Evolutionary conservation across 1,140 invertebrate species (phyloP).

Genomic region (Artemia franciscana): DNA sequence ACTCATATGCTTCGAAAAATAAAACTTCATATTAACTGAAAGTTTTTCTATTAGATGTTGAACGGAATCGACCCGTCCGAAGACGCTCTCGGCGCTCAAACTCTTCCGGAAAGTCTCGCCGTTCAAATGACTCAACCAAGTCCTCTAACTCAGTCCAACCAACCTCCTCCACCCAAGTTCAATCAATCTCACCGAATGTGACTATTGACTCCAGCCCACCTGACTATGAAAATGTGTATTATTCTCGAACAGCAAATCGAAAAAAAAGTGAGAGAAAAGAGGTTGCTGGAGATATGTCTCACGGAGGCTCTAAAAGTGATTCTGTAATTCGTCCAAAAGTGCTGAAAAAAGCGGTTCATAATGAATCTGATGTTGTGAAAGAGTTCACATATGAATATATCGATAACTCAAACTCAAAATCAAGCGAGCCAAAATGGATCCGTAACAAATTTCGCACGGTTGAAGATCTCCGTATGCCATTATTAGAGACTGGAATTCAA

Average conservation of each 20-base stretch:
- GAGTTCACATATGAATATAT: constrained; percentile 9
- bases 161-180: no score
- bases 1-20: no score
- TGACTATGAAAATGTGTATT: not conserved
- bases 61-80: not conserved
- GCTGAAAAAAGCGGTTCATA: constrained; percentile 8
- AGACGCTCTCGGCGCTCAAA: not conserved
- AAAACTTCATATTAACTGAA: not conserved
- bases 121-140: not conserved
- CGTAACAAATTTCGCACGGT: constrained; percentile 6
- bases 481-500: not conserved
- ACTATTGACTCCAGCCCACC: not conserved
- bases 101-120: not conserved
- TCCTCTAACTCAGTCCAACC: no score
- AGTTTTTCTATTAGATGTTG: not conserved
- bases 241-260: no score
- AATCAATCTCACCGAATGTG: not conserved
- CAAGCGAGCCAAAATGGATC: not conserved
- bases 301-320: constrained; percentile 1
- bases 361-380: constrained; percentile 5
- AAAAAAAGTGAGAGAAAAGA: no score
- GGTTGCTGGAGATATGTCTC: not conserved
- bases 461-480: constrained; percentile 1
- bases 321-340: constrained; percentile 3
- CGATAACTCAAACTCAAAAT: not conserved